Percentiles rank a stretch among this genome's conserved stretches.
phyloP scores from a whole-genome alignment of 2,797 vertebrate genomes.

The Acanthurus tractus region DNA sequence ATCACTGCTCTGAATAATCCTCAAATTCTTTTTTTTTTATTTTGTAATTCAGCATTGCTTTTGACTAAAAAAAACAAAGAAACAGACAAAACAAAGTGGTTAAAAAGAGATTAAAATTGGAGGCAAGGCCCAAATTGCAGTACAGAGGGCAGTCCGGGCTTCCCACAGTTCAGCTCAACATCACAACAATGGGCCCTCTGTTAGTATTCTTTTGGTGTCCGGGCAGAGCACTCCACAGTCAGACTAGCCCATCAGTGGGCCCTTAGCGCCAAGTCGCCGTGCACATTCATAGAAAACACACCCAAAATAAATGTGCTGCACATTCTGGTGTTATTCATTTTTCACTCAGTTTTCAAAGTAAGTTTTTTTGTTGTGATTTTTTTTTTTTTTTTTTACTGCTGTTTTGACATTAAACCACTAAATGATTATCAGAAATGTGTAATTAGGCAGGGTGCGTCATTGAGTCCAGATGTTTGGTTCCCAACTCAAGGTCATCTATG shows the following conservation, averaged over 20 bases:
- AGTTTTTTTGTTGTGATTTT: not conserved
- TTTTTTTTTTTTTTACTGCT: slow-evolving; percentile 13
- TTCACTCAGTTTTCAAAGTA: too few relatives aligned
- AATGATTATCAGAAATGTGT: slow-evolving; percentile 49
- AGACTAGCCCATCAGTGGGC: slow-evolving; percentile 54
- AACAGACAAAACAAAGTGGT: not conserved
- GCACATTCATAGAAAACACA: slow-evolving; percentile 33
- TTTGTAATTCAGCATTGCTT: not conserved
- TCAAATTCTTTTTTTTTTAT: slow-evolving; percentile 1
- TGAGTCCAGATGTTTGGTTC: slow-evolving; percentile 70
- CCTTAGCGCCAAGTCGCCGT: slow-evolving; percentile 33
- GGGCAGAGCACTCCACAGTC: slow-evolving; percentile 67
- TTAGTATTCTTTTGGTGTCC: slow-evolving; percentile 85
- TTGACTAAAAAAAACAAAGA: not conserved
- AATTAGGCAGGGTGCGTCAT: slow-evolving; percentile 51
- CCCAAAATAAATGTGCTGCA: slow-evolving; percentile 17
- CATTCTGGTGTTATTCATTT: not conserved
- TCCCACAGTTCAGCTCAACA: slow-evolving; percentile 76
- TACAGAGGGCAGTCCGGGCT: slow-evolving; percentile 59
- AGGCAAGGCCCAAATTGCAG: slow-evolving; percentile 44
- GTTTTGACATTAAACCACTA: slow-evolving; percentile 22
- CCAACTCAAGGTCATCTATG: slow-evolving; percentile 47
- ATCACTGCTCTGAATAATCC: not conserved
- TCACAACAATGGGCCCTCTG: slow-evolving; percentile 84
- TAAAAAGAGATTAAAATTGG: slow-evolving; percentile 28